Conservation (phyloP, 2,888 invertebrate genomes). For the Cheilosia variabilis region DNA sequence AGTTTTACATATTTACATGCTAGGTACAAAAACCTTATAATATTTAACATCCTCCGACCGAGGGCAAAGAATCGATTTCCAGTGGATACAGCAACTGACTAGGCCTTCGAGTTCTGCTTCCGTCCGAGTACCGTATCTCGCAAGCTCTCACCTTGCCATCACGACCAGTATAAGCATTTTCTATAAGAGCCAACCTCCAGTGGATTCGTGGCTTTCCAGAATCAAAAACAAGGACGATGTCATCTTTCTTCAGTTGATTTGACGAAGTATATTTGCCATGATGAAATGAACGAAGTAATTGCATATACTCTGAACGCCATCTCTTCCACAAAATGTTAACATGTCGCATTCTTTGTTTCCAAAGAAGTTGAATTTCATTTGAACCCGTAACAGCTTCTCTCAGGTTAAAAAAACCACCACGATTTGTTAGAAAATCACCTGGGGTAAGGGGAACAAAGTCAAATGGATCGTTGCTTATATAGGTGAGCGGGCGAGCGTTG, state of each 20-base stretch:
- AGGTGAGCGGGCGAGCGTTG: slow-evolving; percentile 31
- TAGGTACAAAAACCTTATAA: neutral
- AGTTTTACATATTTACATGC: too few relatives aligned
- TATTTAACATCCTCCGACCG: slow-evolving; percentile 75
- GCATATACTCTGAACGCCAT: neutral
- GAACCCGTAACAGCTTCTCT: neutral
- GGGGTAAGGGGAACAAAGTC: slow-evolving; percentile 14
- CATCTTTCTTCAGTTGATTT: neutral
- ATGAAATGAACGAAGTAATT: neutral
- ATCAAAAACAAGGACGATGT: slow-evolving; percentile 53
- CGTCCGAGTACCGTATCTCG: slow-evolving; percentile 18
- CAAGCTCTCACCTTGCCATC: slow-evolving; percentile 48
- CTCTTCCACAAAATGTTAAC: slow-evolving; percentile 1
- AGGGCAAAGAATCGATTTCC: neutral
- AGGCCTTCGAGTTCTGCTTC: slow-evolving; percentile 19
- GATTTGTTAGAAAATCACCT: neutral
- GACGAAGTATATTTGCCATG: neutral
- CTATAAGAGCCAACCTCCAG: slow-evolving; percentile 41
- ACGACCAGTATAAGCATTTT: slow-evolving; percentile 37
- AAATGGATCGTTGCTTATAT: slow-evolving; percentile 9
- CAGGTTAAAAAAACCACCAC: too few relatives aligned
- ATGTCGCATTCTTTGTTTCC: slow-evolving; percentile 6
- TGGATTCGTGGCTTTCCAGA: slow-evolving; percentile 39
- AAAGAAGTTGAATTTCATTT: neutral
- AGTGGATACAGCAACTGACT: slow-evolving; percentile 49